Base-by-base conservation (phyloP, 2,888 invertebrate species). In the Acholoe squamosa region DNA sequence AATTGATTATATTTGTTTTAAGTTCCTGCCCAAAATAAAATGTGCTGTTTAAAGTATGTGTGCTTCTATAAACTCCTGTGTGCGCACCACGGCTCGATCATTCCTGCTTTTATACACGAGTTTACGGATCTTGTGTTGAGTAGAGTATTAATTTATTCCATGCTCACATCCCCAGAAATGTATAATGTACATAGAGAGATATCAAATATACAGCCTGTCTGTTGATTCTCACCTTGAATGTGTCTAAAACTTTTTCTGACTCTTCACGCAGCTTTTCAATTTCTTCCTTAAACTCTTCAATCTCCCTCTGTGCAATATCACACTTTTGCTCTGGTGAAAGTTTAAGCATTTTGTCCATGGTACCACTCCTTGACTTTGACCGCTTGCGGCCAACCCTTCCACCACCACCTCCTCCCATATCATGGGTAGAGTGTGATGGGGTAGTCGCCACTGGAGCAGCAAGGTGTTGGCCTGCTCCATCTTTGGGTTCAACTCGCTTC, bases 261-360 rank as follows among this genome's bases (percentile, higher is more conserved):
- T 95, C 95, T 54, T 95, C 95, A 89, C 94, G 94, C 86, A 95
- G 91, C 89, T 93, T 94, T 54, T 94, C 94, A 89, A 95, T 95
- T 80, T 95, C 95, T 88, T 95, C 95, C 90, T 94, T 93, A 7
- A 95, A 92, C 91, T 95, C 95, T 91, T 96, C 96, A 61, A 95
- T 95, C 93, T 96, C 96, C 91, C 95, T 93, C 92, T 95, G 95
- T 61, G 96, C 95, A 90, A 96, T 96, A 90, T 96, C 96, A 94
- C 96, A 95, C 92, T 96, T 96, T 92, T 96, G 96, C 92, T 96
- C 96, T 76, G 95, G 94, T 43, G 94, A 94, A 19, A 96, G 93
- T 77, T 94, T 93, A 43, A 95, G 92, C 16, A 94, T 94, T 90
- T 94, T 94, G 91, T 96, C 95, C 33, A 94, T 93, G 51, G 93